phyloP scores from a whole-genome alignment of 2,888 invertebrate genomes.

The Aphidoletes aphidimyza region DNA sequence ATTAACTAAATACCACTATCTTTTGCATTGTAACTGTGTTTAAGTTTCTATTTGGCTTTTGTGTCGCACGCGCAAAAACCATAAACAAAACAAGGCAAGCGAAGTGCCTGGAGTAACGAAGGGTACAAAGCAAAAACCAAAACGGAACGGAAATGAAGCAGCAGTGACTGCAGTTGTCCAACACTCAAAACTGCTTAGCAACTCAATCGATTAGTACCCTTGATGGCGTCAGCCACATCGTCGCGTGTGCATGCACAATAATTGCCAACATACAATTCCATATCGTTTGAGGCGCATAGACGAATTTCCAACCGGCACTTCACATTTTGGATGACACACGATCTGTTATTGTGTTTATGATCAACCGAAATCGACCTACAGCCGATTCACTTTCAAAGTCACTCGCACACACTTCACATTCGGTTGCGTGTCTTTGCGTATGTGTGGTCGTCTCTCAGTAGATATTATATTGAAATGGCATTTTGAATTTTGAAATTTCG shows the following conservation, averaged over 20 bases:
- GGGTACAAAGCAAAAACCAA: neutral
- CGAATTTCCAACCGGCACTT: too few relatives aligned
- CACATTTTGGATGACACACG: slow-evolving; percentile 7
- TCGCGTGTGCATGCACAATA: slow-evolving; percentile 22
- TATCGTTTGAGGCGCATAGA: neutral
- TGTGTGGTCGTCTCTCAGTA: slow-evolving; percentile 13
- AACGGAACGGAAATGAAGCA: slow-evolving; percentile 14
- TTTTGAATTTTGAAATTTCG: too few relatives aligned
- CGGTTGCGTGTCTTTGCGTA: slow-evolving; percentile 22
- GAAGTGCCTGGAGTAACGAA: neutral
- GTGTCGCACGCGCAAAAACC: too few relatives aligned
- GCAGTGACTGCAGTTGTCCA: neutral
- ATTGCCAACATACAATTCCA: neutral
- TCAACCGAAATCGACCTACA: too few relatives aligned
- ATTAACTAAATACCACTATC: too few relatives aligned
- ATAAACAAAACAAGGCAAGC: neutral
- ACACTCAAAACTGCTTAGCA: slow-evolving; percentile 37
- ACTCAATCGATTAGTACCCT: slow-evolving; percentile 49
- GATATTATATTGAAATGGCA: neutral
- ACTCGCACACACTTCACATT: neutral
- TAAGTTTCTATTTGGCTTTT: too few relatives aligned
- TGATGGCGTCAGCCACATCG: slow-evolving; percentile 31
- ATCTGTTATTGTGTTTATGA: neutral
- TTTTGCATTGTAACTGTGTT: too few relatives aligned
- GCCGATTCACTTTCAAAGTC: neutral